Evolutionary conservation across 2,797 vertebrate genomes (phyloP).

Genomic region (Esox lucius): DNA sequence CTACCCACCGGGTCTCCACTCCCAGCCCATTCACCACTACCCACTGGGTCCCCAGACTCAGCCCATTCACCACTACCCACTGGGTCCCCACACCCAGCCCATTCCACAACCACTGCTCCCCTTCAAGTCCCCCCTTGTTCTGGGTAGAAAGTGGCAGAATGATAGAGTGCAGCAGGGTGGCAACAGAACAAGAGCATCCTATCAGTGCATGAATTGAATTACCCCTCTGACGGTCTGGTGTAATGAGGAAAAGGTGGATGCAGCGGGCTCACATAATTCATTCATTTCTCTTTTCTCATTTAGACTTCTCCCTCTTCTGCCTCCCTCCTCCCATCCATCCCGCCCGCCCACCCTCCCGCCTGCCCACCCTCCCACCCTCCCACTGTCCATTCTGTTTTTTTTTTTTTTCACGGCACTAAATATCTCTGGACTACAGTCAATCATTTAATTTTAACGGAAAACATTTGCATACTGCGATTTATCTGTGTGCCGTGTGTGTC

Average conservation of each 20-base stretch:
- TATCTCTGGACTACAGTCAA: slow-evolving; percentile 61
- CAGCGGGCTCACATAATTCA: slow-evolving; percentile 70
- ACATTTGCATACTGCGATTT: slow-evolving; percentile 63
- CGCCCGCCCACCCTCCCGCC: neutral
- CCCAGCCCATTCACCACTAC: neutral
- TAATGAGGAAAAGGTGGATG: slow-evolving; percentile 74
- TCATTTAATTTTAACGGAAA: slow-evolving; percentile 64
- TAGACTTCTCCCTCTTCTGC: slow-evolving; percentile 39
- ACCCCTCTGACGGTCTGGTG: slow-evolving; percentile 71
- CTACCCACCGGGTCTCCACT: neutral
- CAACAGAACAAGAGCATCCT: slow-evolving; percentile 80
- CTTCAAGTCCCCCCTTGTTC: slow-evolving; percentile 16
- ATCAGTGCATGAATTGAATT: slow-evolving; percentile 83
- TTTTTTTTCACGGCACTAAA: slow-evolving; percentile 49
- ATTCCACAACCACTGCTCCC: neutral
- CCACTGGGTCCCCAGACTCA: neutral
- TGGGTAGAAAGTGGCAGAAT: slow-evolving; percentile 75
- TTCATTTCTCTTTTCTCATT: slow-evolving; percentile 69
- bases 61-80: too few species aligned
- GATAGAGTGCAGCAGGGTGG: slow-evolving; percentile 76
- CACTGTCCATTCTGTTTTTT: slow-evolving; percentile 3
- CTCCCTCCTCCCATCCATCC: neutral
- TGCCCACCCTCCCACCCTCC: neutral
- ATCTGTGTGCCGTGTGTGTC: slow-evolving; percentile 36
- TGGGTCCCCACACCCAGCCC: too few species aligned